A percentile compares a stretch with the other conserved stretches of the same genome.
phyloP scores from a whole-genome alignment of 2,113 vertebrate species.

The Ageneiosus marmoratus region DNA sequence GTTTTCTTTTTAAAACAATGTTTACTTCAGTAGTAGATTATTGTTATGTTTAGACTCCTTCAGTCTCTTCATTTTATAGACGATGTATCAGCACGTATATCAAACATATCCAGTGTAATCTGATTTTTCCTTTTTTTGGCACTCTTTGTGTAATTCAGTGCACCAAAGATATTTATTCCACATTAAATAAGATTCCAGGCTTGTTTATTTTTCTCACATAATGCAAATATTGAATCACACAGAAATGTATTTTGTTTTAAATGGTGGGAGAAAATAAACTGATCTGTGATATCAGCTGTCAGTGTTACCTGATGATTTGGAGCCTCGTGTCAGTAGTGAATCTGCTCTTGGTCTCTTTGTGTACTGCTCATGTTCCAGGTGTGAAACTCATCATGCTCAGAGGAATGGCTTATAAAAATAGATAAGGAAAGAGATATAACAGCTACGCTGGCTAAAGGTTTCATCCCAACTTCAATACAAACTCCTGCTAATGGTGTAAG shows the following conservation, averaged over 20 bases:
- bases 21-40: not conserved
- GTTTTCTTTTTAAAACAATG: not conserved
- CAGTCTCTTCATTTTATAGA: conserved; percentile 5
- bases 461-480: not conserved
- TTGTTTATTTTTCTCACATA: not conserved
- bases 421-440: not conserved
- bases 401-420: not conserved
- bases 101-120: conserved; percentile 24
- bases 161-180: conserved; percentile 68
- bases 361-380: too few species aligned
- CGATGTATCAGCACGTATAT: conserved; percentile 21
- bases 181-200: conserved; percentile 38
- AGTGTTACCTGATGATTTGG: not conserved
- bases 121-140: conserved; percentile 58
- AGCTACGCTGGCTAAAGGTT: not conserved
- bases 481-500: not conserved
- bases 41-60: conserved; percentile 15
- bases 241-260: not conserved
- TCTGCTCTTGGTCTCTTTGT: not conserved
- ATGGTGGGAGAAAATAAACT: conserved; percentile 2
- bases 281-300: not conserved
- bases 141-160: conserved; percentile 59
- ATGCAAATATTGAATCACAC: not conserved
- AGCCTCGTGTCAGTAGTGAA: not conserved
- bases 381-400: too few species aligned